phyloP scores from a whole-genome alignment of 2,113 vertebrate genomes.

The Gopherus evgoodei region DNA sequence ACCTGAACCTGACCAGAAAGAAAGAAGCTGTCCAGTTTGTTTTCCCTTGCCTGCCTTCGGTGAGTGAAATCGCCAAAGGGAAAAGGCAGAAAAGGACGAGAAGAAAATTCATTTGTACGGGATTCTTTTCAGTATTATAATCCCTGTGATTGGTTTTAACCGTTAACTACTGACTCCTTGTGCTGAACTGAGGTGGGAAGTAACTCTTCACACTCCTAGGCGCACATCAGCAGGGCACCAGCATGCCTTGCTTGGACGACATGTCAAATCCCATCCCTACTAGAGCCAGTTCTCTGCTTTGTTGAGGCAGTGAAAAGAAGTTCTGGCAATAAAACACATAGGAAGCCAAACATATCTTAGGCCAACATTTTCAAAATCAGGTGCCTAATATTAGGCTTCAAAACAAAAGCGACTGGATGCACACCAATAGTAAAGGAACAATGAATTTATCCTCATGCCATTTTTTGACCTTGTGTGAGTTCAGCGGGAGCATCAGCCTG shows the following conservation, averaged over 20 bases:
- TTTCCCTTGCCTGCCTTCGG: not conserved
- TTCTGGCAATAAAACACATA: not conserved
- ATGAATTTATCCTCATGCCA: not conserved
- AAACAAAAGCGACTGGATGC: not conserved
- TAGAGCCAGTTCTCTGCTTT: not conserved
- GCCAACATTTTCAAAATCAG: not conserved
- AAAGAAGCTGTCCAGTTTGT: not conserved
- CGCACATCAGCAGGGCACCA: not conserved
- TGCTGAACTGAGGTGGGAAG: not conserved
- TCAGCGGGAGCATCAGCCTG: not conserved
- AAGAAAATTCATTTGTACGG: not conserved
- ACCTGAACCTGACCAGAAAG: not conserved
- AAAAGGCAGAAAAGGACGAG: not conserved
- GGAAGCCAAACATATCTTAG: not conserved
- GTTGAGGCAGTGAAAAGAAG: not conserved
- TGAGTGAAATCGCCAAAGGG: not conserved
- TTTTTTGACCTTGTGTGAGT: accelerated
- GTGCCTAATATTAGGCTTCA: not conserved
- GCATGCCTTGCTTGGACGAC: not conserved
- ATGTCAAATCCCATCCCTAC: not conserved
- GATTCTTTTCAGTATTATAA: not conserved
- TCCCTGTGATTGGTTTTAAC: not conserved
- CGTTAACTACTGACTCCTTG: not conserved
- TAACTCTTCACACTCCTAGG: not conserved
- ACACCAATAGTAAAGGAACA: not conserved